A percentile compares a stretch with the other conserved stretches of the same genome.
Conservation (phyloP, 2,888 invertebrate genomes). For the Polyommatus iphigenia region DNA sequence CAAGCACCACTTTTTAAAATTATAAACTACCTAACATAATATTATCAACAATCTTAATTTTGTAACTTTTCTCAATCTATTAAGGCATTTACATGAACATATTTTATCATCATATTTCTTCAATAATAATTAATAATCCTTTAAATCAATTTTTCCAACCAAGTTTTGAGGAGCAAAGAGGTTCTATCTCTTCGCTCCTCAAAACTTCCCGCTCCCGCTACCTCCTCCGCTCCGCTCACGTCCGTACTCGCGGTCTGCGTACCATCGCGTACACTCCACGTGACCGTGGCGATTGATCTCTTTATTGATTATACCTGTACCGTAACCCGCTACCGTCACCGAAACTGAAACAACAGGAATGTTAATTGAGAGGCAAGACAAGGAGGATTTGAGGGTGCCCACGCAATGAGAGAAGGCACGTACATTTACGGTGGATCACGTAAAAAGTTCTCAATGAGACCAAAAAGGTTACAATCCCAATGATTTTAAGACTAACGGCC, state of each 20-base stretch:
- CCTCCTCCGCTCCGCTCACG: conserved; percentile 39
- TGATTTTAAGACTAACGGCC: no score
- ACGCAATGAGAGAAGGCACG: not conserved
- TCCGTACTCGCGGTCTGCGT: conserved; percentile 52
- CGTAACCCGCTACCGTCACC: conserved; percentile 48
- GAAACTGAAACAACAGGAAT: conserved; percentile 45
- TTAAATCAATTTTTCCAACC: no score
- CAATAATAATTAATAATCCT: no score
- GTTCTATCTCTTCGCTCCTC: no score
- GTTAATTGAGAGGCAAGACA: conserved; percentile 37
- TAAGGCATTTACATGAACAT: no score
- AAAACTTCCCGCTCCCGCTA: conserved; percentile 34
- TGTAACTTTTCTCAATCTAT: no score
- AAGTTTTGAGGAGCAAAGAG: no score
- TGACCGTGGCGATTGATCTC: conserved; percentile 74
- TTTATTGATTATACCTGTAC: conserved; percentile 76
- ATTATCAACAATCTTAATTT: no score
- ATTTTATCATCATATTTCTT: no score
- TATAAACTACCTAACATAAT: no score
- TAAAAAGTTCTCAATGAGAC: not conserved
- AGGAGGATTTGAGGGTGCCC: not conserved
- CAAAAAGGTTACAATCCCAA: not conserved
- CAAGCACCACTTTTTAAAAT: no score
- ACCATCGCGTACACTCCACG: conserved; percentile 70
- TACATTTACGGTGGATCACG: not conserved